phyloP scores from a whole-genome alignment of 2,797 vertebrate species.

The Varecia variegata region DNA sequence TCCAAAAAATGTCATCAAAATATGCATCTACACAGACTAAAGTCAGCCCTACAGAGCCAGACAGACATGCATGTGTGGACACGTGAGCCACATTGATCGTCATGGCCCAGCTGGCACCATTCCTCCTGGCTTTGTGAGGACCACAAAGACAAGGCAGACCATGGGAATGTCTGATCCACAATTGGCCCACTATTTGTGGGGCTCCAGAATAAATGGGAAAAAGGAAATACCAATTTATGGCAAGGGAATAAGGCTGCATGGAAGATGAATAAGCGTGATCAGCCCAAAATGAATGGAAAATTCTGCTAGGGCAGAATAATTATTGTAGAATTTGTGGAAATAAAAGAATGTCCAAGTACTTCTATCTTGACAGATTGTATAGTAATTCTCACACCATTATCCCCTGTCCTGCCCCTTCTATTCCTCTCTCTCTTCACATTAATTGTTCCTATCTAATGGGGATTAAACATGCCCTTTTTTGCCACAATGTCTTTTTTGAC shows the following conservation, averaged over 20 bases:
- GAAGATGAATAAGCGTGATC: background rate
- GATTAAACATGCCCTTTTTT: background rate
- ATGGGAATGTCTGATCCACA: background rate
- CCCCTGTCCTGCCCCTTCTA: background rate
- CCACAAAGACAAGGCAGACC: background rate
- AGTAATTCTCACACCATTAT: background rate
- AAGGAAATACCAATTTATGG: background rate
- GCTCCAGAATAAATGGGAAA: background rate
- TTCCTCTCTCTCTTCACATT: background rate
- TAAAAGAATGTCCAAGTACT: background rate
- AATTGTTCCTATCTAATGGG: background rate
- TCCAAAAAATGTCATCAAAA: conserved; percentile 55
- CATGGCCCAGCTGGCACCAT: background rate
- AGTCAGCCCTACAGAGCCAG: background rate
- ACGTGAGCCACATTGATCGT: background rate
- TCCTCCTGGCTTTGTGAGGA: background rate
- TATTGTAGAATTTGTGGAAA: background rate
- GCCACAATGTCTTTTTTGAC: background rate
- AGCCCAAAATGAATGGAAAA: background rate
- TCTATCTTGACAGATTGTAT: background rate
- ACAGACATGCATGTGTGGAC: background rate
- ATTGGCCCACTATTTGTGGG: background rate
- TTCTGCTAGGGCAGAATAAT: background rate
- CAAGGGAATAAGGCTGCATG: background rate
- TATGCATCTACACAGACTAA: background rate